Conservation (phyloP, 2,797 vertebrate species). For the Gephyroberyx darwinii region DNA sequence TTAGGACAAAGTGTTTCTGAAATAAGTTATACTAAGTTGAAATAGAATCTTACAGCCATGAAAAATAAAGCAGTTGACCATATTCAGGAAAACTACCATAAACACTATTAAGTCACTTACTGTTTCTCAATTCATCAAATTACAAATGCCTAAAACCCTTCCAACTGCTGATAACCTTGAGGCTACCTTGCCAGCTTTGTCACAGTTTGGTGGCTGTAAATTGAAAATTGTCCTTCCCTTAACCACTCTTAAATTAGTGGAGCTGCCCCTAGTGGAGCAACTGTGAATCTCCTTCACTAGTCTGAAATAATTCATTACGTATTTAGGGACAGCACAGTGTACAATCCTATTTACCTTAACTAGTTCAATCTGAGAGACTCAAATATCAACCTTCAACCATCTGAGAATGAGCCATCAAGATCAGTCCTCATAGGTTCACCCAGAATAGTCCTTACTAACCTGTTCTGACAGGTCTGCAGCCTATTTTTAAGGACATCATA, state of each 20-base stretch:
- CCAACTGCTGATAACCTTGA: background rate
- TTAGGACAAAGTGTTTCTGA: no score
- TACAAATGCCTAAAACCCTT: background rate
- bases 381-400: slow-evolving; percentile 16
- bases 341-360: background rate
- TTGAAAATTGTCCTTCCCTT: background rate
- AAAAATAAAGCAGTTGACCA: no score
- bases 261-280: slow-evolving; percentile 10
- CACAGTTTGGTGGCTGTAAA: background rate
- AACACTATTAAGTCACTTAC: no score
- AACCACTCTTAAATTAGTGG: background rate
- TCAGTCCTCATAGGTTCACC: slow-evolving; percentile 28
- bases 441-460: slow-evolving; percentile 49
- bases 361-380: background rate
- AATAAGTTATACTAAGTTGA: no score
- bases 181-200: background rate
- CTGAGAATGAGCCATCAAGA: slow-evolving; percentile 31
- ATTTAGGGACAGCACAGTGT: background rate
- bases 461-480: slow-evolving; percentile 46
- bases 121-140: no score
- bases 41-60: no score
- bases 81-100: no score
- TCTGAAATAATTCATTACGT: background rate
- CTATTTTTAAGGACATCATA: slow-evolving; percentile 55
- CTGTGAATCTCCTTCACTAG: slow-evolving; percentile 4